Evolutionary conservation across 2,113 vertebrate species (phyloP), one percentile per base, ranked within the genome.

Genomic region (Periophthalmus modestus): DNA sequence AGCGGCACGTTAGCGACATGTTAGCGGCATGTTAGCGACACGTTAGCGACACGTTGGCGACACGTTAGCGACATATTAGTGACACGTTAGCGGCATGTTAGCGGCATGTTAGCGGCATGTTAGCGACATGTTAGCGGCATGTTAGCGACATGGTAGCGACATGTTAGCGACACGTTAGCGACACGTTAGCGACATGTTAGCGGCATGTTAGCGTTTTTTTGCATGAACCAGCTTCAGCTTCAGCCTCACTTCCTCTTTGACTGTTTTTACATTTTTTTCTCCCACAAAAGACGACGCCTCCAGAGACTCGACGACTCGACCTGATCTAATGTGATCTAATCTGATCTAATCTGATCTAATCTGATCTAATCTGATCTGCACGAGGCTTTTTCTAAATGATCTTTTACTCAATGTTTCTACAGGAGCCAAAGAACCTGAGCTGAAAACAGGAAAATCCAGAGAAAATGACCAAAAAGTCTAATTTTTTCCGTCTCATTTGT

Each of bases 341-440:
- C 82, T 74, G n/a, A n/a, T n/a, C 79, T 12, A 82, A 89, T 91
- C 82, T 74, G n/a, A n/a, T n/a, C 79, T 12, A n/a, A n/a, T n/a
- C n/a, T n/a, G n/a, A n/a, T n/a, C 77, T 85, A 82, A 89, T 91
- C 82, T 74, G n/a, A n/a, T n/a, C 79, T 12, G 75, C 77, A 76
- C 73, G 79, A 82, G 83, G 88, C 72, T 55, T 33, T 71, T 71
- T 70, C 66, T 57, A 72, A 88, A 89, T 89, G 16, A 90, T 81
- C n/a, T 81, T 84, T 75, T 54, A 71, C 34, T 74, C 70, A 91
- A 87, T 80, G 79, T 73, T 77, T 89, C 86, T 78, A 77, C 67
- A 74, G 70, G 66, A 73, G 46, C 75, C 50, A 73, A 75, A 74
- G 73, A 57, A n/a, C n/a, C 13, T 23, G 23, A 67, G 59, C 39